Conservation (phyloP, 2,888 invertebrate species). For the Lacanobia wlatinum region DNA sequence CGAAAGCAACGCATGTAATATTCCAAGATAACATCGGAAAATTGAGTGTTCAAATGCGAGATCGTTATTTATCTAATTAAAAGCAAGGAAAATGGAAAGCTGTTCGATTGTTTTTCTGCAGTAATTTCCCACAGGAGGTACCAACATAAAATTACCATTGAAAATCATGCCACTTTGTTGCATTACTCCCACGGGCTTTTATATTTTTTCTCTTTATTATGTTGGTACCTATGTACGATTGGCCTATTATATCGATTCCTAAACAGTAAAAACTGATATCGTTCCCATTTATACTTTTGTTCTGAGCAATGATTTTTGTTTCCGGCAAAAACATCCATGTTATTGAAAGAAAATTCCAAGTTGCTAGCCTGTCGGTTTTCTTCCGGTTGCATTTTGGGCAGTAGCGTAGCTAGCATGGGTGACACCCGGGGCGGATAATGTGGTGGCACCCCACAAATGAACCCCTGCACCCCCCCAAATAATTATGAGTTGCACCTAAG, state of each 20-base stretch:
- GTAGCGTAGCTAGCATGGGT: no score
- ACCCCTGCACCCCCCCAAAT: no score
- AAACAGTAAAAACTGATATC: slow-evolving; percentile 10
- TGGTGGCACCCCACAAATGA: no score
- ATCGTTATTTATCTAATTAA: slow-evolving; percentile 55
- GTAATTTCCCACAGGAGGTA: slow-evolving; percentile 54
- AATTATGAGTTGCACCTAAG: no score
- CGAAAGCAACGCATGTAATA: slow-evolving; percentile 26
- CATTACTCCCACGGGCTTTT: slow-evolving; percentile 49
- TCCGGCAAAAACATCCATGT: background rate
- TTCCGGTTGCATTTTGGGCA: no score
- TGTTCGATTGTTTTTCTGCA: slow-evolving; percentile 58
- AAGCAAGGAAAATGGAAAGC: slow-evolving; percentile 65
- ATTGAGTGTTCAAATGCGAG: slow-evolving; percentile 49
- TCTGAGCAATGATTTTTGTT: background rate
- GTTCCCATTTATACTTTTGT: background rate
- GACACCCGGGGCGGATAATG: no score
- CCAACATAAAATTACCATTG: slow-evolving; percentile 52
- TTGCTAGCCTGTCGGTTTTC: no score
- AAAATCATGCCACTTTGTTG: slow-evolving; percentile 53
- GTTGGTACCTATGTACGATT: slow-evolving; percentile 21
- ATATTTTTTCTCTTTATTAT: slow-evolving; percentile 36
- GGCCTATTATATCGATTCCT: slow-evolving; percentile 36
- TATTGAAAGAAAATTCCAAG: no score
- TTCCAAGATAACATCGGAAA: slow-evolving; percentile 53